phyloP scores from a whole-genome alignment of 2,888 invertebrate genomes.

The Enchytraeus crypticus region DNA sequence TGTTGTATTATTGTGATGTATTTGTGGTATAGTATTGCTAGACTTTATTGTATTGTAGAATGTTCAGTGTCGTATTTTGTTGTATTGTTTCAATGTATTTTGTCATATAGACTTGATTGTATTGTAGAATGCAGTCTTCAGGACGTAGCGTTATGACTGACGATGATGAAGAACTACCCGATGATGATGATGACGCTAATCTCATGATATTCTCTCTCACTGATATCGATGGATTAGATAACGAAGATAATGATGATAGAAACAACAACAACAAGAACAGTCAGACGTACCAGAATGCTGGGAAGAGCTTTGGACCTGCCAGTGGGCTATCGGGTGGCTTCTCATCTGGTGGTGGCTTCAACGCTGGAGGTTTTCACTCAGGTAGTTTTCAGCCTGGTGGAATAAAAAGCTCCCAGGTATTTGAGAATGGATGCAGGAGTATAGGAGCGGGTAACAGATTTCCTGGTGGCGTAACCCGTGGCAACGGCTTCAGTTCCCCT shows the following conservation, averaged over 20 bases:
- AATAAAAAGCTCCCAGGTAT: too few species aligned
- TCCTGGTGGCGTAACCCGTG: background rate
- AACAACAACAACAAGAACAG: conserved; percentile 8
- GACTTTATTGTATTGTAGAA: too few species aligned
- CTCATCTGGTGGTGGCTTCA: background rate
- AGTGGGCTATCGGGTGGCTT: background rate
- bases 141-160: too few species aligned
- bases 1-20: too few species aligned
- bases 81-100: too few species aligned
- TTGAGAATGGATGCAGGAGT: too few species aligned
- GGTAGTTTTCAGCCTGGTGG: too few species aligned
- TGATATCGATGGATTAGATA: conserved; percentile 19
- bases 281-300: background rate
- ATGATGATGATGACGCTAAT: conserved; percentile 18
- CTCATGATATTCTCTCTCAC: conserved; percentile 23
- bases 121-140: conserved; percentile 9
- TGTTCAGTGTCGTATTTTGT: too few species aligned
- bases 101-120: too few species aligned
- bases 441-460: background rate
- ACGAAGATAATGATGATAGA: too few species aligned
- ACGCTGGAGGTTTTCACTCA: background rate
- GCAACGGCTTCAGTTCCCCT: background rate
- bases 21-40: too few species aligned
- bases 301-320: background rate
- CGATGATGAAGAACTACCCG: conserved; percentile 4